phyloP scores from a whole-genome alignment of 2,113 vertebrate genomes.

The Martes martes region DNA sequence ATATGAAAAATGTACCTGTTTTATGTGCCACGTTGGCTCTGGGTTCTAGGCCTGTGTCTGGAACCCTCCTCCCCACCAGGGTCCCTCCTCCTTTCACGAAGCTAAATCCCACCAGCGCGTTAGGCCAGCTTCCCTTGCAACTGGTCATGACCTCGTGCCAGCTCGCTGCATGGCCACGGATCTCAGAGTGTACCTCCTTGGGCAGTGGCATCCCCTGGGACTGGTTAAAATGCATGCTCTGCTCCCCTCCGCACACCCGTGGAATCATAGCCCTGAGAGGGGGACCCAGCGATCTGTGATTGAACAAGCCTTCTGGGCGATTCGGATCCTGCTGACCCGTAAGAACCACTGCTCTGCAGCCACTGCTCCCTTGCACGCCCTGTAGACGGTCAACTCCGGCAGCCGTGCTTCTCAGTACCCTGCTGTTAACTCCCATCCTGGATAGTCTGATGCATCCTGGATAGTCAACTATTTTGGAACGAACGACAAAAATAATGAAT shows the following conservation, averaged over 20 bases:
- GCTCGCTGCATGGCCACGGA: too few relatives aligned
- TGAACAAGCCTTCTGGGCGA: not conserved
- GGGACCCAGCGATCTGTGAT: not conserved
- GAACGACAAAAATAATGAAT: not conserved
- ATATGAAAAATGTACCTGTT: not conserved
- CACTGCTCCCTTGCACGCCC: not conserved
- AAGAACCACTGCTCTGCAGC: not conserved
- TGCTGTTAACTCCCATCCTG: accelerated
- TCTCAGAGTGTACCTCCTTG: not conserved
- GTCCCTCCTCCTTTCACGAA: not conserved
- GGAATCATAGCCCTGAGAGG: accelerated
- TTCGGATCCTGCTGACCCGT: accelerated
- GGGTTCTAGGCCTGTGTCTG: not conserved
- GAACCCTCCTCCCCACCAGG: accelerated
- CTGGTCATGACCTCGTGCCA: not conserved
- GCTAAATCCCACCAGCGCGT: not conserved
- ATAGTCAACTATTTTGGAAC: not conserved
- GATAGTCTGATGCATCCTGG: not conserved
- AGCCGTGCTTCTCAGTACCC: not conserved
- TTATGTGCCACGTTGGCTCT: not conserved
- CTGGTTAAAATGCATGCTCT: not conserved
- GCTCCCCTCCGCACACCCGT: not conserved
- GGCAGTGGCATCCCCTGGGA: not conserved
- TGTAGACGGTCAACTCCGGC: not conserved
- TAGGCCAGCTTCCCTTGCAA: accelerated